Evolutionary conservation across 2,797 vertebrate genomes (phyloP).

Genomic region (Gymnoscopelus microlampas): DNA sequence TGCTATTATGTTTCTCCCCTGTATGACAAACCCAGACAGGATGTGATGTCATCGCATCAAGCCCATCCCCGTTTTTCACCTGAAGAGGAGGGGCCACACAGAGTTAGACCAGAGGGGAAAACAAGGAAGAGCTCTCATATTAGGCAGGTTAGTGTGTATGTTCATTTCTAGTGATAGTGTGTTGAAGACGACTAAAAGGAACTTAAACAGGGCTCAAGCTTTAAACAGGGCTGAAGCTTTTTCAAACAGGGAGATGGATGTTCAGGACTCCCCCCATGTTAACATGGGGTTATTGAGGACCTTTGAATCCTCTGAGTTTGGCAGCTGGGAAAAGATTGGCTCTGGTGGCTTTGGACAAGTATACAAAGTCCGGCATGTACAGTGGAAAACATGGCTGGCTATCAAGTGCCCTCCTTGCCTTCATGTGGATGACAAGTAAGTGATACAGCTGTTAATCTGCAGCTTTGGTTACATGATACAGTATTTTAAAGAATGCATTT

Average conservation of each 20-base stretch:
- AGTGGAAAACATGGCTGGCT: constrained; percentile 98
- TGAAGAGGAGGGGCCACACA: constrained; percentile 71
- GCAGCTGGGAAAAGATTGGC: constrained; percentile 95
- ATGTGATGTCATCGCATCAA: constrained; percentile 77
- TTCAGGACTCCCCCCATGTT: constrained; percentile 82
- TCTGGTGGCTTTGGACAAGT: constrained; percentile 98
- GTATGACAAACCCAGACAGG: constrained; percentile 56
- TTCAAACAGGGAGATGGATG: constrained; percentile 82
- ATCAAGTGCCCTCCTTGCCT: constrained; percentile 97
- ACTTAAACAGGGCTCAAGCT: constrained; percentile 23
- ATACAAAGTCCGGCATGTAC: constrained; percentile 95
- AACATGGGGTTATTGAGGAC: constrained; percentile 91
- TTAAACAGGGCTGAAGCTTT: constrained; percentile 48
- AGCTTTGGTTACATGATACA: neutral
- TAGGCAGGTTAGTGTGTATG: constrained; percentile 57
- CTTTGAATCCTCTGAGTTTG: constrained; percentile 91
- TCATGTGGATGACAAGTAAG: constrained; percentile 97
- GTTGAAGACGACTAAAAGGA: constrained; percentile 54
- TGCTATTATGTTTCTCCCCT: constrained; percentile 18
- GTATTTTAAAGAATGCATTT: neutral
- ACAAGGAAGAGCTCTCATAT: constrained; percentile 76
- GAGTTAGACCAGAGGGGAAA: constrained; percentile 67
- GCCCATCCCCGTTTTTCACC: constrained; percentile 78
- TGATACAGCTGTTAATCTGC: constrained; percentile 38
- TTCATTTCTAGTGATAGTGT: constrained; percentile 42